phyloP scores from a whole-genome alignment of 2,888 invertebrate genomes.

The Stegana nigrithorax region DNA sequence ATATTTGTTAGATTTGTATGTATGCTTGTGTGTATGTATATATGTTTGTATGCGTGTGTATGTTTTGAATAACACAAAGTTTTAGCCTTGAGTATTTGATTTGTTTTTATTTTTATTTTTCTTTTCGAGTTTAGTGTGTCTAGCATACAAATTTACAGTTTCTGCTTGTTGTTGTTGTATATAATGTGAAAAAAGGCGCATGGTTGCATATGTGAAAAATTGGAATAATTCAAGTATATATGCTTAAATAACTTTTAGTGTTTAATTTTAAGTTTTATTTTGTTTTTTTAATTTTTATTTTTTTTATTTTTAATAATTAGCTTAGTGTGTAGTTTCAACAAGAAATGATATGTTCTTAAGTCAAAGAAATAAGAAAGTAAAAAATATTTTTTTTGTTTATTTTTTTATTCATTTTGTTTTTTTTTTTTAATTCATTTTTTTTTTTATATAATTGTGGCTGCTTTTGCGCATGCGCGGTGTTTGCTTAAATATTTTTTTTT shows the following conservation, averaged over 20 bases:
- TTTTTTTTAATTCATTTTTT: conserved; percentile 24
- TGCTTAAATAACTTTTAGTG: too few relatives aligned
- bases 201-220: too few relatives aligned
- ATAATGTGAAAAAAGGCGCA: too few relatives aligned
- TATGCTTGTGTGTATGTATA: conserved; percentile 28
- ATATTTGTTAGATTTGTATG: too few relatives aligned
- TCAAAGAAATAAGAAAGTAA: conserved; percentile 39
- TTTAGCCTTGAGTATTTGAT: too few relatives aligned
- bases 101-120: conserved; percentile 9
- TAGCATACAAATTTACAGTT: too few relatives aligned
- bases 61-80: too few relatives aligned
- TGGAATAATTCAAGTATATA: too few relatives aligned
- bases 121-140: too few relatives aligned
- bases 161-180: conserved; percentile 20
- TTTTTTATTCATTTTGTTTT: conserved; percentile 31
- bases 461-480: too few relatives aligned
- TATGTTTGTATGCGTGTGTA: background rate
- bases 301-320: background rate
- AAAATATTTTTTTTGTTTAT: conserved; percentile 33
- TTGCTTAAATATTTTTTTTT: background rate
- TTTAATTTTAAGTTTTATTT: conserved; percentile 38
- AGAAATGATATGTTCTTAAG: conserved; percentile 62
- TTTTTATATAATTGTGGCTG: conserved; percentile 11
- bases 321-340: conserved; percentile 44
- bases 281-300: conserved; percentile 32